A percentile compares a stretch with the other conserved stretches of the same genome.
Conservation (phyloP, 2,113 vertebrate species). For the Antechinus stuartii region DNA sequence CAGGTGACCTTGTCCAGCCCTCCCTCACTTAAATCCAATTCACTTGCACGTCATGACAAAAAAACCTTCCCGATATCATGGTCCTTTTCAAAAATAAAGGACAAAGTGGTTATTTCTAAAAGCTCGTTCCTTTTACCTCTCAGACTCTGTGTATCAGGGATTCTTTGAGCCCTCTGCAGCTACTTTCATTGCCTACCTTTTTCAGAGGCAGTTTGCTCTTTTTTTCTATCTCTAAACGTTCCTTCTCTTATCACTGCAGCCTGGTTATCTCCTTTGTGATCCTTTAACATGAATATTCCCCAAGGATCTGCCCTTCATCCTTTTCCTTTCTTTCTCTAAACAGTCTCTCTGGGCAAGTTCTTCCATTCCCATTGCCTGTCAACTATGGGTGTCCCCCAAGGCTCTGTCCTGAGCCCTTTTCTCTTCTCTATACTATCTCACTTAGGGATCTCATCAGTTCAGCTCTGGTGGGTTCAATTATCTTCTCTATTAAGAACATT, state of each 20-base stretch:
- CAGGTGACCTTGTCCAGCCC: no score
- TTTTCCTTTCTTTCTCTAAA: neutral
- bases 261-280: neutral
- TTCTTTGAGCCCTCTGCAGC: neutral
- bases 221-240: constrained; percentile 44
- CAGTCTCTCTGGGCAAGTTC: neutral
- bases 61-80: no score
- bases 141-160: neutral
- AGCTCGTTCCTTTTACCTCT: neutral
- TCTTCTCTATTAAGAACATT: neutral
- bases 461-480: neutral
- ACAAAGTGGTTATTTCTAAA: no score
- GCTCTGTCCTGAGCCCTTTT: neutral
- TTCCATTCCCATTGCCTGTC: neutral
- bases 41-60: no score
- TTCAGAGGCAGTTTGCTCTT: neutral
- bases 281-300: constrained; percentile 9
- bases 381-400: neutral
- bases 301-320: constrained; percentile 5
- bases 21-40: no score
- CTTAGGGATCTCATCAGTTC: neutral
- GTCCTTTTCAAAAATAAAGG: no score
- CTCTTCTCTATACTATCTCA: neutral
- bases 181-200: constrained; percentile 26
- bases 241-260: neutral